phyloP scores from a whole-genome alignment of 2,888 invertebrate species.

The Glyphotaelius pellucidus region DNA sequence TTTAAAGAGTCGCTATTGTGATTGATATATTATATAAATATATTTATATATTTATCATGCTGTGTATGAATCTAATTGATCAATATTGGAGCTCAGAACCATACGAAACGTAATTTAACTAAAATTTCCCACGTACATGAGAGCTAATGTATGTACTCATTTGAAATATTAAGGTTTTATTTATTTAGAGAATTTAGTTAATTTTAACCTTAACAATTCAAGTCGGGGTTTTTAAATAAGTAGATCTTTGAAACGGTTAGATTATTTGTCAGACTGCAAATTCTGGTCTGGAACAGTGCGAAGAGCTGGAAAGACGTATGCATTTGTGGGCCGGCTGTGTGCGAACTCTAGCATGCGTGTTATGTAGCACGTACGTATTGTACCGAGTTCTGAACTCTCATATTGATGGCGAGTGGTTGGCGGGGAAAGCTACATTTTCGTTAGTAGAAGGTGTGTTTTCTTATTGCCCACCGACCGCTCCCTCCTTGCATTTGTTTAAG shows the following conservation, averaged over 20 bases:
- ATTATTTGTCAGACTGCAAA: neutral
- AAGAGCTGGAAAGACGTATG: neutral
- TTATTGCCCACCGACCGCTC: slow-evolving; percentile 43
- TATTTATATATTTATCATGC: slow-evolving; percentile 61
- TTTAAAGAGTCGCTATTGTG: slow-evolving; percentile 60
- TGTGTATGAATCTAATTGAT: slow-evolving; percentile 60
- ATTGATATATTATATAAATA: slow-evolving; percentile 59
- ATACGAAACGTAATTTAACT: neutral
- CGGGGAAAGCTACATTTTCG: slow-evolving; percentile 54
- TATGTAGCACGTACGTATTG: neutral
- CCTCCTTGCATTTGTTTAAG: slow-evolving; percentile 63
- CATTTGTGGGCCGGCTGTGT: neutral
- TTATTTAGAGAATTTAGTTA: slow-evolving; percentile 12
- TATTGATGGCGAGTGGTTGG: slow-evolving; percentile 55
- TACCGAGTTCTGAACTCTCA: slow-evolving; percentile 51
- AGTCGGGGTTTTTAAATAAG: neutral
- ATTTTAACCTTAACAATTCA: neutral
- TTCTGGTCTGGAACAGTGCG: neutral
- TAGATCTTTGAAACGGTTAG: neutral
- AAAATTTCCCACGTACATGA: slow-evolving; percentile 2
- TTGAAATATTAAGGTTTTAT: slow-evolving; percentile 7
- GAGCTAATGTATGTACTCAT: neutral
- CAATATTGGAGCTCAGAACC: slow-evolving; percentile 57
- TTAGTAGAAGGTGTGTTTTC: slow-evolving; percentile 56
- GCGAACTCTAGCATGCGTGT: neutral